Percentiles rank a stretch among this genome's conserved stretches.
phyloP scores from a whole-genome alignment of 2,888 invertebrate species.

The Meliscaeva auricollis region DNA sequence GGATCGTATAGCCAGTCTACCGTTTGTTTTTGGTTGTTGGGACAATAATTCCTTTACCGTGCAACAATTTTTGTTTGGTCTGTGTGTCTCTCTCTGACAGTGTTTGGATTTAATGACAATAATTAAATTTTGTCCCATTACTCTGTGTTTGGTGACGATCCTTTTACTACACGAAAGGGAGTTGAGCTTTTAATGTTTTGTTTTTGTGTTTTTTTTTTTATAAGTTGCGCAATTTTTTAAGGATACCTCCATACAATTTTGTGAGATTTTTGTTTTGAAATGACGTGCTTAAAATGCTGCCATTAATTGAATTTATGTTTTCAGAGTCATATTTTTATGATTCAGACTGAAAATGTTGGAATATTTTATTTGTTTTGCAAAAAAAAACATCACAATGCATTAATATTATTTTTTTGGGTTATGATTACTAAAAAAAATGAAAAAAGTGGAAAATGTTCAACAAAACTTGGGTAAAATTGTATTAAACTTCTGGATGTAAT shows the following conservation, averaged over 20 bases:
- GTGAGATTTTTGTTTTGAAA: background rate
- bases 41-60: slow-evolving; percentile 52
- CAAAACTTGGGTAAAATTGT: too few species aligned
- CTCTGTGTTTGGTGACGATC: slow-evolving; percentile 56
- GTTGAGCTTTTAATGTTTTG: slow-evolving; percentile 33
- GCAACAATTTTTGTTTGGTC: slow-evolving; percentile 60
- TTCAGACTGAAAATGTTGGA: slow-evolving; percentile 13
- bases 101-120: slow-evolving; percentile 75
- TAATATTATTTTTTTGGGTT: too few species aligned
- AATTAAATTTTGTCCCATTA: slow-evolving; percentile 74
- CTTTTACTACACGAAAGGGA: slow-evolving; percentile 30
- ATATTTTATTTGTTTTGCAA: slow-evolving; percentile 19
- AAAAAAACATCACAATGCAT: background rate
- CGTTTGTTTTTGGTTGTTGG: slow-evolving; percentile 24
- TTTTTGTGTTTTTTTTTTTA: slow-evolving; percentile 45
- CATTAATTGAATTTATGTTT: slow-evolving; percentile 73
- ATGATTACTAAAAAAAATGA: too few species aligned
- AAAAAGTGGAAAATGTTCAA: too few species aligned
- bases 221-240: slow-evolving; percentile 53
- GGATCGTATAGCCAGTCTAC: slow-evolving; percentile 67
- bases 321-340: slow-evolving; percentile 43
- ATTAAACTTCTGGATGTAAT: too few species aligned
- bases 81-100: slow-evolving; percentile 28
- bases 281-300: slow-evolving; percentile 70
- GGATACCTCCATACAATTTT: slow-evolving; percentile 50